These are phyloP conservation scores for Tenualosa ilisha DNA, from an alignment of 2,797 vertebrate species.

Conservation along the genomic window DNA sequence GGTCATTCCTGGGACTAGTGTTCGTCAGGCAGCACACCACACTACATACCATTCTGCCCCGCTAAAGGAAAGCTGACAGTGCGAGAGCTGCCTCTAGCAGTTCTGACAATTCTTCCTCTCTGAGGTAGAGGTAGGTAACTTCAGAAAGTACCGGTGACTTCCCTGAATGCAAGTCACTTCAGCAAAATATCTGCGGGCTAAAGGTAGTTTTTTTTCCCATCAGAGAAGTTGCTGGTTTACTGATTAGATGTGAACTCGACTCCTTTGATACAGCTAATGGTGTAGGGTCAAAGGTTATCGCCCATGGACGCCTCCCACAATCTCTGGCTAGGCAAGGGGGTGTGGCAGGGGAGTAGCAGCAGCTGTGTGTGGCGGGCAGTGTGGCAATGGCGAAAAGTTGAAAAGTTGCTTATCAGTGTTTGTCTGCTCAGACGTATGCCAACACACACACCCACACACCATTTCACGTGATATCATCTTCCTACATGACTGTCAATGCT, in stretches of 20 bases:
- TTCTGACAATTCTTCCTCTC: not conserved
- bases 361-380: not conserved
- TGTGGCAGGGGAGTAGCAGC: not conserved
- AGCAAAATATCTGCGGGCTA: not conserved
- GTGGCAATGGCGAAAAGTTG: not conserved
- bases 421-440: not conserved
- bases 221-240: not conserved
- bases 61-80: not conserved
- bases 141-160: too few relatives aligned
- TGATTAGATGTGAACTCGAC: not conserved
- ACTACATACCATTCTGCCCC: not conserved
- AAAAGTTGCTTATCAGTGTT: not conserved
- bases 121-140: too few relatives aligned
- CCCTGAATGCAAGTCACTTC: not conserved
- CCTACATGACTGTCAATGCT: not conserved
- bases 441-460: not conserved
- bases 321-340: not conserved
- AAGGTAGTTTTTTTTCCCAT: too few relatives aligned
- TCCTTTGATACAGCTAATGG: conserved; percentile 17
- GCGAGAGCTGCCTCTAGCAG: not conserved
- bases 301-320: not conserved
- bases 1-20: not conserved
- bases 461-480: not conserved
- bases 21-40: not conserved
- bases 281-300: not conserved